phyloP scores from a whole-genome alignment of 2,113 vertebrate species.

The Oreochromis niloticus region DNA sequence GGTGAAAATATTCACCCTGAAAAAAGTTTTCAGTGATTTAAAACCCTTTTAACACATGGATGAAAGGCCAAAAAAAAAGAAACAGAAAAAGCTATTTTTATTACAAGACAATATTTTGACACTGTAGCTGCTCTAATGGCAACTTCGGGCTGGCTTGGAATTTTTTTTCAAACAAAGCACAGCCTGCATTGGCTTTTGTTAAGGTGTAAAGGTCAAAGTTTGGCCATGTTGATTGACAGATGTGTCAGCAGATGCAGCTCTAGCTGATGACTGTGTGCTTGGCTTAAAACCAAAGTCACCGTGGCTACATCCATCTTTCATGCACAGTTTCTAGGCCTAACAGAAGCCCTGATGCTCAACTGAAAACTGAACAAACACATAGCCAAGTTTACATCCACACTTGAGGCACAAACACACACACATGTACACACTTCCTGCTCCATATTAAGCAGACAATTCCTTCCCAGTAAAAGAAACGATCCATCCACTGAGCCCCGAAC shows the following conservation, averaged over 20 bases:
- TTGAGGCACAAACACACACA: background rate
- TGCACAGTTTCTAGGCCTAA: background rate
- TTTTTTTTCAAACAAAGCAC: background rate
- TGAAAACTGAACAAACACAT: background rate
- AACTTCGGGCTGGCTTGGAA: background rate
- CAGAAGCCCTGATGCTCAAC: background rate
- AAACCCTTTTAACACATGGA: background rate
- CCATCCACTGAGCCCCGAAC: conserved; percentile 4
- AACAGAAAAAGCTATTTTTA: background rate
- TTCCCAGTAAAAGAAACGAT: conserved; percentile 21
- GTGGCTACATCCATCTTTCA: background rate
- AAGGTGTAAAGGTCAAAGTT: background rate
- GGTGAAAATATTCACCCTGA: background rate
- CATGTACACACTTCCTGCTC: background rate
- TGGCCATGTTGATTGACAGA: background rate
- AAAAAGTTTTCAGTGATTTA: background rate
- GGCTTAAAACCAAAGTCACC: background rate
- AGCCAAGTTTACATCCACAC: background rate
- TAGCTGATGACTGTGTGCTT: background rate
- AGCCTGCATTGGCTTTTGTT: background rate
- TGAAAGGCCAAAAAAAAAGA: background rate
- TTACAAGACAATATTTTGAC: background rate
- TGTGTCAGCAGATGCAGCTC: background rate
- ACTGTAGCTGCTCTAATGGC: background rate
- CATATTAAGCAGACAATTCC: conserved; percentile 1